phyloP scores from a whole-genome alignment of 2,113 vertebrate genomes.

The Papio anubis region DNA sequence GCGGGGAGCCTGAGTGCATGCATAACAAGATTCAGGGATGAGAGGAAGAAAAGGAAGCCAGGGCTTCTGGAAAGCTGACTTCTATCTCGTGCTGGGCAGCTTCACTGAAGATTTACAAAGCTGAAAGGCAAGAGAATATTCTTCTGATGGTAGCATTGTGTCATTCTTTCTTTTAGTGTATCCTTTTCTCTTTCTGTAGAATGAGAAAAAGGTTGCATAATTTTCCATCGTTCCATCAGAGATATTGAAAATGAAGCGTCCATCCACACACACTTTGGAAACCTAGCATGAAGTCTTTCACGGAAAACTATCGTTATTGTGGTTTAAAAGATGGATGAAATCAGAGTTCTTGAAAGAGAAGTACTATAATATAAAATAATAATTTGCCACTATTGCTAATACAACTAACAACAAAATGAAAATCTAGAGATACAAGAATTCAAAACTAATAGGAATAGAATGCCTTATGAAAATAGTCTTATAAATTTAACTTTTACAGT shows the following conservation, averaged over 20 bases:
- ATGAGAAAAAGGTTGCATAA: too few relatives aligned
- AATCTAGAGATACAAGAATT: not conserved
- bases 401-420: not conserved
- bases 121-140: not conserved
- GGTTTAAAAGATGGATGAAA: not conserved
- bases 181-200: not conserved
- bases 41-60: too few relatives aligned
- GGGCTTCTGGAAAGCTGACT: accelerated
- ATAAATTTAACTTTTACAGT: not conserved
- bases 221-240: not conserved
- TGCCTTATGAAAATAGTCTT: not conserved
- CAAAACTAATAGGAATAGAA: not conserved
- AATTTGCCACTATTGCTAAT: not conserved
- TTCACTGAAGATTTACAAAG: not conserved
- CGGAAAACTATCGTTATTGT: not conserved
- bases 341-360: not conserved
- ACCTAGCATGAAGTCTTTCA: not conserved
- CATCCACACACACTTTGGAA: too few relatives aligned
- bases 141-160: not conserved
- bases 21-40: not conserved
- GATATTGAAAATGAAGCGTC: not conserved
- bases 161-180: not conserved
- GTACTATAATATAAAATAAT: not conserved
- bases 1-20: not conserved
- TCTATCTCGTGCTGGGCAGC: accelerated